Conservation (phyloP, 2,797 vertebrate species). For the Cryptoblepharus egeriae region DNA sequence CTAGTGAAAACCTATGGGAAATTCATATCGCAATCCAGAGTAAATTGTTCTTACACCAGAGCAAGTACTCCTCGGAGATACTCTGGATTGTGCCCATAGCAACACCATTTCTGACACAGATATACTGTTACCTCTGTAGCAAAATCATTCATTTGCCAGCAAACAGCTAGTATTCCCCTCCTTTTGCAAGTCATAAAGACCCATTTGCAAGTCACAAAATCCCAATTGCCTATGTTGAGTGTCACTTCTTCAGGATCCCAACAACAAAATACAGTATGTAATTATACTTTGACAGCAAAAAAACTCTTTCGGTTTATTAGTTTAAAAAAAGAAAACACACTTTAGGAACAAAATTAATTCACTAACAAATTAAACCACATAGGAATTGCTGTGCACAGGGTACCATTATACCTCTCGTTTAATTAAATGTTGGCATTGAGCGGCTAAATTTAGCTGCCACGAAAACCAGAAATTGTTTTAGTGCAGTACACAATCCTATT, state of each 20-base stretch:
- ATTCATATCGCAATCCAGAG: too few relatives aligned
- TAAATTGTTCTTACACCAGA: too few relatives aligned
- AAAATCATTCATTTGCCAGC: not conserved
- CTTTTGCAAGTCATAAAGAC: not conserved
- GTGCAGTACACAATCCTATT: constrained; percentile 32
- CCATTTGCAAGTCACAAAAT: not conserved
- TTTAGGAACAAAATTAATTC: constrained; percentile 35
- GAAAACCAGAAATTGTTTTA: constrained; percentile 44
- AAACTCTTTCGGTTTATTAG: constrained; percentile 36
- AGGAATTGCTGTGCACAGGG: constrained; percentile 5
- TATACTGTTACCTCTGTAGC: not conserved
- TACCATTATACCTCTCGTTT: constrained; percentile 31
- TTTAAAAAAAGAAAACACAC: constrained; percentile 39
- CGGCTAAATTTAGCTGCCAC: constrained; percentile 42
- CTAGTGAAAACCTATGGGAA: too few relatives aligned
- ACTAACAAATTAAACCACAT: constrained; percentile 26
- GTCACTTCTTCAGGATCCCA: not conserved
- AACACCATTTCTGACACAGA: not conserved
- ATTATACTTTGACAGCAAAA: constrained; percentile 56
- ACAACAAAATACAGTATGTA: not conserved
- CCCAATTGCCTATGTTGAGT: not conserved
- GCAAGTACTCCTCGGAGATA: too few relatives aligned
- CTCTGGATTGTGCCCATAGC: too few relatives aligned
- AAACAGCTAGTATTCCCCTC: not conserved
- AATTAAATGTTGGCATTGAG: constrained; percentile 7